Base-by-base conservation (phyloP, 1,140 invertebrate genomes). In the Cydia fagiglandana region DNA sequence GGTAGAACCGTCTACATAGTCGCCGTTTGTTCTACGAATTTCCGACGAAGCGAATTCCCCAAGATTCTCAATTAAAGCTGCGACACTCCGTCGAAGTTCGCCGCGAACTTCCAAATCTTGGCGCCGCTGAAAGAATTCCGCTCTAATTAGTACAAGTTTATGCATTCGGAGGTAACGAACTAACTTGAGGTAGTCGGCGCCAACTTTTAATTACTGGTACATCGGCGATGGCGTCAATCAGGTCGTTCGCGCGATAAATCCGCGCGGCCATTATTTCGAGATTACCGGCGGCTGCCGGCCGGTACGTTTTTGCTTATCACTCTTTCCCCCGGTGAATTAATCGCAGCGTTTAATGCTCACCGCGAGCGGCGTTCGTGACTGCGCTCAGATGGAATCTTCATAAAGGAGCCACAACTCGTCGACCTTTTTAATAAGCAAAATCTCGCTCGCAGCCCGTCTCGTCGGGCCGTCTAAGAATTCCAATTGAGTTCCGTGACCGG, bases 61-160 rank as follows among this genome's bases (percentile, higher is more conserved):
- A 88, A 89, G 88, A 88, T 89, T 91, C 86, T 84, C 88, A 91
- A 91, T 91, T 91, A 91, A 91, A 89, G 81, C 86, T 82, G 88
- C 84, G 84, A 88, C 86, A 85, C 83, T 88, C 78, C 75, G 84
- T 84, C 82, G 81, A 88, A 90, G 79, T 90, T 90, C 75, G 76
- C 47, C 66, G 75, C 64, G 73, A 78, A 88, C 80, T 90, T 89
- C 84, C 84, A 82, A 86, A 87, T 90, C 84, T 89, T 85, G 76
- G 80, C 75, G 78, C 77, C 76, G 76, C 84, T 82, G 83, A 88
- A 92, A 92, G 90, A 92, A 92, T 92, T 90, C 81, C 81, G 81
- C 80, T 81, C 79, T 91, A 90, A 92, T 91, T 91, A 88, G 87
- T 84, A 87, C 84, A 90, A 90, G 84, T 92, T 89, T 89, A 89